A percentile compares a stretch with the other conserved stretches of the same genome.
phyloP scores from a whole-genome alignment of 2,113 vertebrate genomes.

The Chelonoidis abingdonii region DNA sequence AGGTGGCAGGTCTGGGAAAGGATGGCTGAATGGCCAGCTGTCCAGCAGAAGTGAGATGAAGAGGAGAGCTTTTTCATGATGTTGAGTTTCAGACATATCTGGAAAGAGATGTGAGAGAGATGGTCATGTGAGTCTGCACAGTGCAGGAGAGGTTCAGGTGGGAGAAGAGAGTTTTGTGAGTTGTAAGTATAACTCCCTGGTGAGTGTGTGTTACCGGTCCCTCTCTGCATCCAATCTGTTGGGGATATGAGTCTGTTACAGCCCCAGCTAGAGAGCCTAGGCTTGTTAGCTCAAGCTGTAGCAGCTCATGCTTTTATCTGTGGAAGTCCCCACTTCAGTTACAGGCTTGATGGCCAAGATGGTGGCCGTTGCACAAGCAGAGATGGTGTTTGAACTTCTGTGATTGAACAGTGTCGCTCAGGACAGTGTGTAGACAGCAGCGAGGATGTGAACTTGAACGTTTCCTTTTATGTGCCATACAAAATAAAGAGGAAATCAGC shows the following conservation, averaged over 20 bases:
- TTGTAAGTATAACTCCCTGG: background rate
- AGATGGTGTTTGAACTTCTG: background rate
- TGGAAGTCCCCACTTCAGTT: background rate
- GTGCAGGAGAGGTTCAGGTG: background rate
- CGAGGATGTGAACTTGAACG: slow-evolving; percentile 34
- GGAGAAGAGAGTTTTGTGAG: background rate
- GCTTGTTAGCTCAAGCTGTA: background rate
- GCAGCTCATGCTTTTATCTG: background rate
- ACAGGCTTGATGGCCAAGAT: background rate
- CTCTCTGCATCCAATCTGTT: background rate
- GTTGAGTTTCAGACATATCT: background rate
- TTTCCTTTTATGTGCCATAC: slow-evolving; percentile 20
- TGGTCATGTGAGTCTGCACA: background rate
- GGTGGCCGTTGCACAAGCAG: background rate
- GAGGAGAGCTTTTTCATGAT: background rate
- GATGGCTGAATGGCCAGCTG: background rate
- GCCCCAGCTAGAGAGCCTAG: background rate
- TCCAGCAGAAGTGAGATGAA: background rate
- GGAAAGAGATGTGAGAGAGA: background rate
- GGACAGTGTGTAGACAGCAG: background rate
- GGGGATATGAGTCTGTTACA: background rate
- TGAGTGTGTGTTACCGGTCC: background rate
- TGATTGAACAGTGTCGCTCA: background rate
- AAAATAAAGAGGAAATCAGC: slow-evolving; percentile 35
- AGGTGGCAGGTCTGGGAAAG: background rate